Percentiles rank a stretch among this genome's conserved stretches.
These are phyloP conservation scores for Ennomos erosarius DNA, from an alignment of 2,888 invertebrate species.

Conservation along the genomic window DNA sequence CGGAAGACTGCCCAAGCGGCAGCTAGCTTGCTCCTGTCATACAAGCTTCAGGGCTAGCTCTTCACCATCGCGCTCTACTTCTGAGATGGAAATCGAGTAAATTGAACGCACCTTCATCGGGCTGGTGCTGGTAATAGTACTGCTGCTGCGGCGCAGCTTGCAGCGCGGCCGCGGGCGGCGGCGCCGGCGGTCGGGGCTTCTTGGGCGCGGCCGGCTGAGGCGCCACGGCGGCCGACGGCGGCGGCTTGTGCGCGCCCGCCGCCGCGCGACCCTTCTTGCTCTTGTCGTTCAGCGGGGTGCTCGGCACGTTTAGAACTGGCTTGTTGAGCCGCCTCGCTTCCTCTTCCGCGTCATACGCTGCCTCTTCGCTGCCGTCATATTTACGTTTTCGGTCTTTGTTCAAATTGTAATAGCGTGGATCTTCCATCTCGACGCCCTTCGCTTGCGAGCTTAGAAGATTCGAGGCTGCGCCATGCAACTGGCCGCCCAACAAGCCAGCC, in stretches of 20 bases:
- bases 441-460: slow-evolving; percentile 66
- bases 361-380: slow-evolving; percentile 88
- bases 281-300: slow-evolving; percentile 77
- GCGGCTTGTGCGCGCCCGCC: slow-evolving; percentile 59
- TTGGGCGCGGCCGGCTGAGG: slow-evolving; percentile 78
- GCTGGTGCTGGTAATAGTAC: slow-evolving; percentile 85
- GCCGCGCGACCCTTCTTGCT: slow-evolving; percentile 73
- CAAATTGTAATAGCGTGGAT: slow-evolving; percentile 89
- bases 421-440: slow-evolving; percentile 86
- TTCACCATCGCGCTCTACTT: slow-evolving; percentile 86
- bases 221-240: slow-evolving; percentile 74
- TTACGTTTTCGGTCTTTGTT: slow-evolving; percentile 90
- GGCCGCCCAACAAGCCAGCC: slow-evolving; percentile 71
- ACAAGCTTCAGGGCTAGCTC: slow-evolving; percentile 85
- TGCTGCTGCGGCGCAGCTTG: slow-evolving; percentile 80
- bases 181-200: slow-evolving; percentile 77
- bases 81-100: slow-evolving; percentile 85
- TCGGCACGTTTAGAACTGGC: slow-evolving; percentile 82
- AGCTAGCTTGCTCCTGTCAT: slow-evolving; percentile 85
- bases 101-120: slow-evolving; percentile 86
- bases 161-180: slow-evolving; percentile 75
- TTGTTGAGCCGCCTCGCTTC: slow-evolving; percentile 79
- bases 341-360: slow-evolving; percentile 86
- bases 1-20: slow-evolving; percentile 70
- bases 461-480: slow-evolving; percentile 64